Conservation (phyloP, 2,797 vertebrate genomes). For the Sphenopsis melanotis region DNA sequence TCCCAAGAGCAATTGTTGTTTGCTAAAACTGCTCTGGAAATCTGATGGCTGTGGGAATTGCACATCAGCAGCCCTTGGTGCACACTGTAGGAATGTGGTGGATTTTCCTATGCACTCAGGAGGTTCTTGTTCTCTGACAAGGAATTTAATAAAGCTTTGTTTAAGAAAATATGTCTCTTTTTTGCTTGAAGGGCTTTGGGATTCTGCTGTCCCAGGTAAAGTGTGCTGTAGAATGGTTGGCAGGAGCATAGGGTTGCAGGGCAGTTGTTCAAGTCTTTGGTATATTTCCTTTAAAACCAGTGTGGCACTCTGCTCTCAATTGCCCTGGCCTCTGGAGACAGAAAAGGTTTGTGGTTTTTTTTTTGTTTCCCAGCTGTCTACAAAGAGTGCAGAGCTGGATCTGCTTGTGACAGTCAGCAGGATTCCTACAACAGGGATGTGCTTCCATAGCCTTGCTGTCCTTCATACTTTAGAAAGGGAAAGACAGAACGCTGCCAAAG, state of each 20-base stretch:
- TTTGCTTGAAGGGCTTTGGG: not conserved
- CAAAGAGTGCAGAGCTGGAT: not conserved
- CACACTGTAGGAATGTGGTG: not conserved
- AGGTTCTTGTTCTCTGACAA: not conserved
- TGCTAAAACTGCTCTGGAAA: not conserved
- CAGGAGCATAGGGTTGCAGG: not conserved
- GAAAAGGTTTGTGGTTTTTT: not conserved
- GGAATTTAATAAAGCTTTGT: not conserved
- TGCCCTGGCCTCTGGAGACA: not conserved
- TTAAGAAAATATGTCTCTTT: not conserved
- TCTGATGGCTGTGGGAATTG: accelerated
- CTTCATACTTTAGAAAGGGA: not conserved
- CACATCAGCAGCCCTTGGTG: not conserved
- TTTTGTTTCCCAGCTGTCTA: not conserved
- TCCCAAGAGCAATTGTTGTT: not conserved
- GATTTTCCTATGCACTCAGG: not conserved
- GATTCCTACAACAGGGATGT: not conserved
- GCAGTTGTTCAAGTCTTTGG: not conserved
- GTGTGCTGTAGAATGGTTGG: not conserved
- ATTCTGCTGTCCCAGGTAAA: not conserved
- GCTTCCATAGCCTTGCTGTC: not conserved
- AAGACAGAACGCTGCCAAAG: not conserved
- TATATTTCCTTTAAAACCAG: not conserved
- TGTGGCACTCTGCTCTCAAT: not conserved
- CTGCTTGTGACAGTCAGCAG: not conserved